Evolutionary conservation across 2,797 vertebrate species (phyloP), one percentile per base, ranked within the genome.

Genomic region (Chaetophractus vellerosus): DNA sequence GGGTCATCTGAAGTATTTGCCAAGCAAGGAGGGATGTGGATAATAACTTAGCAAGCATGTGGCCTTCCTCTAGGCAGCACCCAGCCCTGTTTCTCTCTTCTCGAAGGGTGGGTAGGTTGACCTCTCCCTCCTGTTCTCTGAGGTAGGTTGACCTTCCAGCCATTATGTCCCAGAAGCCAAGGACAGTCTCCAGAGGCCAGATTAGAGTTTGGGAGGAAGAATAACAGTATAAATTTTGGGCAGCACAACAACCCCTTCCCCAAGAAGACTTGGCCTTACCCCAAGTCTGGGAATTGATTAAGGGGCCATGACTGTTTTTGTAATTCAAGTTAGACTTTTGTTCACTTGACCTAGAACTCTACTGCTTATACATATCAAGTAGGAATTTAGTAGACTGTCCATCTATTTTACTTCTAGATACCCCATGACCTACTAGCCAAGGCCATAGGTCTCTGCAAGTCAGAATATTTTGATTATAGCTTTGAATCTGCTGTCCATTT

Each of bases 1-100:
- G 95, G 96, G 93, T 97, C 95, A 81, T 93, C 97, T 96, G 96
- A 96, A 97, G 96, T 86, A 96, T 95, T 76, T 10, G 0, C 69
- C 26, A 91, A 88, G 88, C 79, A 78, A 96, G 87, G 96, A 93
- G 76, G 90, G 91, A 1, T 0, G 52, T 45, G 82, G 78, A 87
- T 95, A 97, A 88, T 90, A 96, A 93, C n/a, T 81, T 31, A 95
- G 78, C 85, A 28, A 4, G 6, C 41, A 92, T 93, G 89, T 71
- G 79, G 57, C 24, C 83, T 87, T 90, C 86, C 86, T 82, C 90
- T 69, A 61, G 36, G 88, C 45, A 83, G 82, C 1, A 16, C 6
- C 63, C 16, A 31, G 28, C 31, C 63, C 63, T 52, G 50, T 85
- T 94, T 96, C 23, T 78, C 93, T 87, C 81, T 68, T 26, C 82